These are phyloP conservation scores for Phymanthus crucifer DNA, from an alignment of 92 coral and sea anemone species.

Conservation along the genomic window DNA sequence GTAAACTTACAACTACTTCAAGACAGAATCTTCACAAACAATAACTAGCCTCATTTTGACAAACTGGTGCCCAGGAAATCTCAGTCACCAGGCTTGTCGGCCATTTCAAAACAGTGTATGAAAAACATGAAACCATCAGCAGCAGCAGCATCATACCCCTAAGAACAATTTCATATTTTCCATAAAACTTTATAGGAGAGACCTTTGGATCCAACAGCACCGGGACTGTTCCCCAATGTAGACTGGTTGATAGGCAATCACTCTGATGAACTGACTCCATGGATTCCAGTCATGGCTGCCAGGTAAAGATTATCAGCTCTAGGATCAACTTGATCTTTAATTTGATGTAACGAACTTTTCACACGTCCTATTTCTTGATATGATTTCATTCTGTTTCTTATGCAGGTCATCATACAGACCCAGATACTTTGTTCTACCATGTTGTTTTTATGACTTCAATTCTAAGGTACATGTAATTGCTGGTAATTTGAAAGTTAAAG, in stretches of 20 bases:
- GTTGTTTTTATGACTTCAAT: constrained; percentile 91
- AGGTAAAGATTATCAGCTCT: constrained; percentile 45
- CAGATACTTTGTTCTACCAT: constrained; percentile 89
- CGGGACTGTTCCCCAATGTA: constrained; percentile 68
- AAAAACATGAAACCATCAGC: too few relatives aligned
- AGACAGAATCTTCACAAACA: too few relatives aligned
- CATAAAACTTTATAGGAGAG: constrained; percentile 54
- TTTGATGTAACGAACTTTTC: too few relatives aligned
- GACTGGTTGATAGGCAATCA: constrained; percentile 99
- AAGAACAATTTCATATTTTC: neutral
- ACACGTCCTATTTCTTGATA: neutral
- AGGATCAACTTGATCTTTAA: too few relatives aligned
- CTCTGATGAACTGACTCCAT: constrained; percentile 96
- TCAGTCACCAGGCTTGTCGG: too few relatives aligned
- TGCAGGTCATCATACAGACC: constrained; percentile 81
- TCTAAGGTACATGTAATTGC: too few relatives aligned
- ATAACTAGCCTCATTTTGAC: too few relatives aligned
- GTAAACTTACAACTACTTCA: too few relatives aligned
- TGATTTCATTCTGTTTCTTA: neutral
- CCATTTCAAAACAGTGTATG: too few relatives aligned
- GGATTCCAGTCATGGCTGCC: constrained; percentile 98
- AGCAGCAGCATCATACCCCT: too few relatives aligned
- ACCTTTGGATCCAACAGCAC: constrained; percentile 80
- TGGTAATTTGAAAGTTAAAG: neutral
- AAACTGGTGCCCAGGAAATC: too few relatives aligned